Conservation (phyloP, 2,113 vertebrate genomes). For the Thryonomys swinderianus region DNA sequence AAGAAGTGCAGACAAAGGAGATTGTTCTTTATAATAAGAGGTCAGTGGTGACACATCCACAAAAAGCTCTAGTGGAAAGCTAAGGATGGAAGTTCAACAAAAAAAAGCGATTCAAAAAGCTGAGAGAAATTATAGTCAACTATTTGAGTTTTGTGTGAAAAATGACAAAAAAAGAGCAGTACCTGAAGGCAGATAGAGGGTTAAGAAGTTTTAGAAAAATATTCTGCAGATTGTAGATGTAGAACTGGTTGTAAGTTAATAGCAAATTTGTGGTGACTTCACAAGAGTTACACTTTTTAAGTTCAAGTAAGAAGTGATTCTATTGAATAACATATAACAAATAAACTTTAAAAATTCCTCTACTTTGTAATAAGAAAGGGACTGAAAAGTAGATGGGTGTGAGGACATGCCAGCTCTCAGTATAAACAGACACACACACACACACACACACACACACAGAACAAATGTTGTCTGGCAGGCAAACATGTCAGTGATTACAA, state of each 20-base stretch:
- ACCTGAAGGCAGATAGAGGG: background rate
- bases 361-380: background rate
- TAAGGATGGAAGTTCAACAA: background rate
- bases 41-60: background rate
- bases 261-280: background rate
- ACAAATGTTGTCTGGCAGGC: background rate
- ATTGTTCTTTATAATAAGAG: constrained; percentile 49
- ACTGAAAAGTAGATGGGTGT: background rate
- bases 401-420: background rate
- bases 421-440: too few relatives aligned
- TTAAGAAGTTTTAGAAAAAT: background rate
- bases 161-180: background rate
- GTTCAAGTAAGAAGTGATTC: background rate
- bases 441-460: background rate
- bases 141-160: constrained; percentile 46
- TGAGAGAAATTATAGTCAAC: background rate
- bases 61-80: background rate
- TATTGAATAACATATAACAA: background rate
- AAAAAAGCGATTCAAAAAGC: constrained; percentile 32
- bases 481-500: background rate
- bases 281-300: background rate
- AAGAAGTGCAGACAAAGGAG: background rate
- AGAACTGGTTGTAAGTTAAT: background rate
- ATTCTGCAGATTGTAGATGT: background rate
- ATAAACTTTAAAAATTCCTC: background rate